Evolutionary conservation across 1,140 invertebrate species (phyloP), one percentile per base, ranked within the genome.

Genomic region (Dinothrombium tinctorium): DNA sequence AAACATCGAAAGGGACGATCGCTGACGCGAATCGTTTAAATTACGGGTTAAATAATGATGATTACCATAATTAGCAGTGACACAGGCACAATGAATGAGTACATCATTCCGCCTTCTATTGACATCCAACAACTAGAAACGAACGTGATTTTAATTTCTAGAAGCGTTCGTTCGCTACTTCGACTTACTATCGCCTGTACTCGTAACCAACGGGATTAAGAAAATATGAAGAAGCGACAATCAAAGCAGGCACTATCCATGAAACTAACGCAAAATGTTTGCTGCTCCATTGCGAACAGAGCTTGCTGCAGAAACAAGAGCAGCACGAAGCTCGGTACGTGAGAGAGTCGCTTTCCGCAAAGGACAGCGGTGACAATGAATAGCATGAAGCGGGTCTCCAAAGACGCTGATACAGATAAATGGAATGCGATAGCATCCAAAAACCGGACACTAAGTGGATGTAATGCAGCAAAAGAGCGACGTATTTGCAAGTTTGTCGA

Each of bases 61-160:
- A 54, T 70, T 40, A 69, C 60, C 33, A 73, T 50, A 32, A 75
- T 73, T 12, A 74, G 54, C 20, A 67, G 54, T 47, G 68, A 71
- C 0, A 70, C 64, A 17, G 73, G 73, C 14, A 71, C 56, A 63
- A 74, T 72, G 47, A 72, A 74, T 17, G 72, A 72, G 46, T 73
- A 57, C 4, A 74, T 61, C 69, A 74, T 74, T 4, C 71, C 71
- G 51, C 69, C 67, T 52, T 72, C 67, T 20, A 74, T 66, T 0
- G 71, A 73, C 61, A 74, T 69, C 67, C 72, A 75, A 52, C 72
- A 75, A 49, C 51, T 53, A 22, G 3, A 46, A 43, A 32, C 15
- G 11, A 37, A 39, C n/a, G n/a, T n/a, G n/a, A n/a, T n/a, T n/a
- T n/a, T n/a, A n/a, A n/a, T n/a, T n/a, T n/a, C n/a, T n/a, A n/a